Conservation (phyloP, 2,113 vertebrate species). For the Cebus imitator region DNA sequence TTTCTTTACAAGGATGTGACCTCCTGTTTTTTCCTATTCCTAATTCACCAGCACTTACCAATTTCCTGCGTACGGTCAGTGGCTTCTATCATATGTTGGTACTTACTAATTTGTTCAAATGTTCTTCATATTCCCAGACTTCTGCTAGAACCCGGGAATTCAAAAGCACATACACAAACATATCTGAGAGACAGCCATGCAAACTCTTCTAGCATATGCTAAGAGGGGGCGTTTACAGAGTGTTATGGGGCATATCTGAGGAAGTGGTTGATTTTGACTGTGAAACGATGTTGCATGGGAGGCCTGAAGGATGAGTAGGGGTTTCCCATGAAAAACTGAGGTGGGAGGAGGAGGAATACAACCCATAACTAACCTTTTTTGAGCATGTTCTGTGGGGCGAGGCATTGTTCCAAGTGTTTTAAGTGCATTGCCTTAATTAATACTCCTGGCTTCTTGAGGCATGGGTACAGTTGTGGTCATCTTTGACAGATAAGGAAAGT, state of each 20-base stretch:
- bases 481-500: background rate
- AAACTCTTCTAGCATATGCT: fast-evolving
- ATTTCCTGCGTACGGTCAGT: background rate
- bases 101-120: background rate
- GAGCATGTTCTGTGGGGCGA: background rate
- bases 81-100: background rate
- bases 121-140: background rate
- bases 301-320: background rate
- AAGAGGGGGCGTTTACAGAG: background rate
- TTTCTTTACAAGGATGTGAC: background rate
- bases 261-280: background rate
- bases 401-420: background rate
- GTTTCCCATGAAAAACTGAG: background rate
- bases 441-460: background rate
- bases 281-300: background rate
- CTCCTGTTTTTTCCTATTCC: no score
- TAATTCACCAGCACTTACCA: background rate
- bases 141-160: background rate
- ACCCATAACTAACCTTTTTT: background rate
- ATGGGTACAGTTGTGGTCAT: fast-evolving
- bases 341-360: no score
- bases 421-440: background rate
- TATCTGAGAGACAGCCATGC: fast-evolving
- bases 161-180: background rate
- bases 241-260: fast-evolving